Conservation (phyloP, 2,888 invertebrate genomes). For the Cheilosia urbana region DNA sequence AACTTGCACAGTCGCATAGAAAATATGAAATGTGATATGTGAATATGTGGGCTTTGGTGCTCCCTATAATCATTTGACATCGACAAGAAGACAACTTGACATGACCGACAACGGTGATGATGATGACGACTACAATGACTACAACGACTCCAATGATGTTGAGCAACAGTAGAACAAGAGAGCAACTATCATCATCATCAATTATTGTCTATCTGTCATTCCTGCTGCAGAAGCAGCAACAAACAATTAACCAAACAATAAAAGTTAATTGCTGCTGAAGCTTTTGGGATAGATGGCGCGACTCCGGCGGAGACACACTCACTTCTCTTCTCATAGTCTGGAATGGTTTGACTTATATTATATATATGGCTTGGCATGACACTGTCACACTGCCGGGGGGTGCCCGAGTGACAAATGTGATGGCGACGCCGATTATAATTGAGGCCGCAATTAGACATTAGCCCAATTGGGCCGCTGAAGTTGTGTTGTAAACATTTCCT, state of each 20-base stretch:
- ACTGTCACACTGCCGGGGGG: constrained; percentile 22
- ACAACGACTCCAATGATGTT: constrained; percentile 30
- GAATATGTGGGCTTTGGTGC: constrained; percentile 1
- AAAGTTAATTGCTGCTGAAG: constrained; percentile 73
- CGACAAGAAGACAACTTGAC: constrained; percentile 62
- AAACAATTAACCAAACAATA: constrained; percentile 74
- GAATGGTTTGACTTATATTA: constrained; percentile 14
- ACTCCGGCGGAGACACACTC: neutral
- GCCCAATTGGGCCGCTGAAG: constrained; percentile 44
- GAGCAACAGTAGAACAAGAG: constrained; percentile 53
- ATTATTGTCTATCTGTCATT: constrained; percentile 60
- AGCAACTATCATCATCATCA: constrained; percentile 72
- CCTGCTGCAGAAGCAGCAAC: constrained; percentile 63
- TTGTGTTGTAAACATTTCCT: constrained; percentile 41
- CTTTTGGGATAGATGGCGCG: constrained; percentile 57
- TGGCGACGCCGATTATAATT: constrained; percentile 72
- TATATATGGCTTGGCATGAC: constrained; percentile 24
- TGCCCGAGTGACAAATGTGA: constrained; percentile 66
- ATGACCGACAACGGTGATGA: constrained; percentile 31
- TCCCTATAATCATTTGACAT: constrained; percentile 48
- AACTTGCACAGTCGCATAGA: constrained; percentile 29
- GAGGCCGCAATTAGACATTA: constrained; percentile 71
- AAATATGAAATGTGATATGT: neutral
- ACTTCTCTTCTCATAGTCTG: constrained; percentile 5
- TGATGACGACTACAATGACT: constrained; percentile 7